A percentile compares a stretch with the other conserved stretches of the same genome.
These are phyloP conservation scores for Diabrotica virgifera DNA, from an alignment of 1,140 invertebrate genomes.

Conservation along the genomic window DNA sequence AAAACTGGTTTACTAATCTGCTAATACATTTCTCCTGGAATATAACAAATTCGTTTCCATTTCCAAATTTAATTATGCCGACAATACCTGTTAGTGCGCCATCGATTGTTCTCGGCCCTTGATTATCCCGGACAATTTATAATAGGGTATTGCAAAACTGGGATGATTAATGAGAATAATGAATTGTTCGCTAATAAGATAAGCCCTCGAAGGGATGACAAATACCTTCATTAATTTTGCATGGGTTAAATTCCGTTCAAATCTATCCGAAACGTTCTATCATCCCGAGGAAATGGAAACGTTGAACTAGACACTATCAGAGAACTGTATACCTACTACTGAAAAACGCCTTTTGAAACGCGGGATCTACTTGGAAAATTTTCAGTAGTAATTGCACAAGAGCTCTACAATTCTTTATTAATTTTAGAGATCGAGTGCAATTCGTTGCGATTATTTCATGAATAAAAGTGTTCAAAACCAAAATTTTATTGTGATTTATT, in stretches of 20 bases:
- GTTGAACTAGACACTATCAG: not conserved
- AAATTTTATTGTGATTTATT: no score
- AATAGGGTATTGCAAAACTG: constrained; percentile 17
- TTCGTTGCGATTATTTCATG: no score
- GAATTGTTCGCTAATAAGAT: constrained; percentile 24
- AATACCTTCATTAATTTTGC: constrained; percentile 19
- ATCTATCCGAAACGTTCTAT: not conserved
- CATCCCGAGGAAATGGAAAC: not conserved
- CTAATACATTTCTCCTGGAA: not conserved
- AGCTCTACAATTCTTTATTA: no score
- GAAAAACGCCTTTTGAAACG: no score
- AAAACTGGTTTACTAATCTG: not conserved
- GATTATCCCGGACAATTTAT: constrained; percentile 17
- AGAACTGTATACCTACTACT: no score
- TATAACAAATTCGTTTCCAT: constrained; percentile 1
- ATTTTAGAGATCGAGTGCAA: no score
- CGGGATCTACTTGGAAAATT: no score
- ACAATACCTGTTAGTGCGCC: constrained; percentile 1
- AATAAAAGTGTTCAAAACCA: no score
- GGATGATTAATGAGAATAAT: constrained; percentile 24
- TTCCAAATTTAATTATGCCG: not conserved
- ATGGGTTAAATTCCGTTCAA: constrained; percentile 8
- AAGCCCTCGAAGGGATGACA: constrained; percentile 22
- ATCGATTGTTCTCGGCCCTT: constrained; percentile 1
- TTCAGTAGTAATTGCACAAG: no score